Conservation (phyloP, 2,888 invertebrate genomes). For the Barypeithes pellucidus region DNA sequence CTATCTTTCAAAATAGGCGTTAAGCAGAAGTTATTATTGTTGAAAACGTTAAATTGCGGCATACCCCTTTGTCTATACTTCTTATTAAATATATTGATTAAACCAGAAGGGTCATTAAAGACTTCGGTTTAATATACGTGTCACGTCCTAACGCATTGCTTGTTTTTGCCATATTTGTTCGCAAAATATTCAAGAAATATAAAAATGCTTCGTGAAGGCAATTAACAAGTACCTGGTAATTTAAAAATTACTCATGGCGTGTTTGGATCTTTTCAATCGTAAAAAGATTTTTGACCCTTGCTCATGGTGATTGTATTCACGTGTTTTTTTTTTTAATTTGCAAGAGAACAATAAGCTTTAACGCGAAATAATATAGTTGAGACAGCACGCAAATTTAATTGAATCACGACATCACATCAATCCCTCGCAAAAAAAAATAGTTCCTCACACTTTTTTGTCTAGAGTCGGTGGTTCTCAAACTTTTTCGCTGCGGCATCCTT, state of each 20-base stretch:
- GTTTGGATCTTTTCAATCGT: background rate
- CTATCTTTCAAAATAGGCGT: too few species aligned
- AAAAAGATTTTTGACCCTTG: slow-evolving; percentile 8
- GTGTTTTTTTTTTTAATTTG: background rate
- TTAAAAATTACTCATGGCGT: background rate
- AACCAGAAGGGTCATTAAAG: too few species aligned
- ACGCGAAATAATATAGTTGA: background rate
- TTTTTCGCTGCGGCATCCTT: too few species aligned
- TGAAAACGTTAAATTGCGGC: too few species aligned
- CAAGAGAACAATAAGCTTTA: slow-evolving; percentile 4
- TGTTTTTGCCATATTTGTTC: background rate
- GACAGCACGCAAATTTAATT: slow-evolving; percentile 12
- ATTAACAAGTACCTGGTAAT: slow-evolving; percentile 1
- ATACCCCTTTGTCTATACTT: too few species aligned
- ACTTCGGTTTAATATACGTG: too few species aligned
- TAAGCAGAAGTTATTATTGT: too few species aligned
- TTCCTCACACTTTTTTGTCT: background rate
- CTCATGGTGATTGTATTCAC: background rate
- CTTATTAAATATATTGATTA: too few species aligned
- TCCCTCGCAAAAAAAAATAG: background rate
- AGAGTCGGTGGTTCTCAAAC: background rate
- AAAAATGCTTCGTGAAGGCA: background rate
- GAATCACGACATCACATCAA: background rate
- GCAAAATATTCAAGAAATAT: background rate
- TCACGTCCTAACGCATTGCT: background rate